phyloP scores from a whole-genome alignment of 2,113 vertebrate genomes.

The Sapajus apella region DNA sequence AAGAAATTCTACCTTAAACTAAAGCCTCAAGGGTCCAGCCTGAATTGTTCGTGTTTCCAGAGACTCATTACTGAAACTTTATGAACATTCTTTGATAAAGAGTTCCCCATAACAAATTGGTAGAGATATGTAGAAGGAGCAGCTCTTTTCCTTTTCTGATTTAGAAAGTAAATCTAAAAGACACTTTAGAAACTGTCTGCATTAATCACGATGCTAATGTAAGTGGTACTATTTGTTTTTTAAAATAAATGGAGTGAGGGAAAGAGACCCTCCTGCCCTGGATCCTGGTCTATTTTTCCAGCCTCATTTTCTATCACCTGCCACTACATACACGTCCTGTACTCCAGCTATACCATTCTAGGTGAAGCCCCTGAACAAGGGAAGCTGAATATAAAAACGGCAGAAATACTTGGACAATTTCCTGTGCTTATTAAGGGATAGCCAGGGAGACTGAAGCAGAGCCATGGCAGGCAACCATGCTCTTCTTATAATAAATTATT shows the following conservation, averaged over 20 bases:
- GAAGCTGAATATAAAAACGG: neutral
- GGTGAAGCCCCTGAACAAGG: neutral
- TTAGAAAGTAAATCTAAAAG: neutral
- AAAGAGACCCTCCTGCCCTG: no score
- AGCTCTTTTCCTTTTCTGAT: neutral
- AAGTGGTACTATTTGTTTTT: neutral
- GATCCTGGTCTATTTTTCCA: neutral
- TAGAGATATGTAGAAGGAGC: neutral
- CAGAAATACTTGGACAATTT: neutral
- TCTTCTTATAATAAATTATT: neutral
- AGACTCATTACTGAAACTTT: neutral
- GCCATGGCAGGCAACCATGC: neutral
- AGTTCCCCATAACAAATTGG: neutral
- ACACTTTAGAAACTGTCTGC: neutral
- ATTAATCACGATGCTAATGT: neutral
- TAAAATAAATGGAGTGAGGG: neutral
- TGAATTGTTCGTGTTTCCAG: neutral
- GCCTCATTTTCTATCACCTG: neutral
- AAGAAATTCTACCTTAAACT: slow-evolving; percentile 53
- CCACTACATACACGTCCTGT: neutral
- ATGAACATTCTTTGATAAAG: neutral
- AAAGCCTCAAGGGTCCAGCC: slow-evolving; percentile 1
- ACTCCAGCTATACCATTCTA: neutral
- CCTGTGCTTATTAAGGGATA: neutral
- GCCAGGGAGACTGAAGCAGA: neutral